These are phyloP conservation scores for Drosophila lacertosa DNA, from an alignment of 1,140 invertebrate genomes.

Conservation along the genomic window DNA sequence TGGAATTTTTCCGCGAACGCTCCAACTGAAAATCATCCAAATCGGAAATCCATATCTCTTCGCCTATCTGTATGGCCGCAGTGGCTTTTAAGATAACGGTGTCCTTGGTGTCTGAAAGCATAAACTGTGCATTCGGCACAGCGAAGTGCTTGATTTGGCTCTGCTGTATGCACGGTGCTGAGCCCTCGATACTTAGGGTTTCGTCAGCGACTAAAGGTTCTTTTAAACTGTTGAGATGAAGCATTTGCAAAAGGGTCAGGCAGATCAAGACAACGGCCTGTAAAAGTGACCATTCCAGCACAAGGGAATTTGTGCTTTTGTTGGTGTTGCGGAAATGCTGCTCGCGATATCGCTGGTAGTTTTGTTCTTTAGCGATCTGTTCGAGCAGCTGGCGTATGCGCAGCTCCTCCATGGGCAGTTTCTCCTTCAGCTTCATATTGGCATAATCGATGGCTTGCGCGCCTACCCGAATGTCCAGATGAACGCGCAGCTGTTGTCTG, in stretches of 20 bases:
- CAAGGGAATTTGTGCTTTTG: slow-evolving; percentile 98
- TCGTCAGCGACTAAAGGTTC: no score
- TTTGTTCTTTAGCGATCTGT: slow-evolving; percentile 99
- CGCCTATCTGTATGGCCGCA: no score
- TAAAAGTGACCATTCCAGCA: slow-evolving; percentile 98
- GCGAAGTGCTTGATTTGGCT: no score
- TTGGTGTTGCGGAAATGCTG: slow-evolving; percentile 98
- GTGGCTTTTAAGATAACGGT: no score
- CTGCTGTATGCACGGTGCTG: no score
- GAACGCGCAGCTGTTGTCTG: slow-evolving; percentile 95
- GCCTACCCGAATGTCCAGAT: slow-evolving; percentile 99
- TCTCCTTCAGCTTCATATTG: slow-evolving; percentile 98
- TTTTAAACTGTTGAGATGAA: slow-evolving; percentile 99
- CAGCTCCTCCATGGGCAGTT: slow-evolving; percentile 97
- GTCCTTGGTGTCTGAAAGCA: no score
- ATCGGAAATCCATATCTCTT: no score
- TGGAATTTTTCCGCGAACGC: no score
- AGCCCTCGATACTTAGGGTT: no score
- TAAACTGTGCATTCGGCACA: no score
- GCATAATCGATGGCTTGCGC: slow-evolving; percentile 99
- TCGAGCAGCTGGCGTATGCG: slow-evolving; percentile 97
- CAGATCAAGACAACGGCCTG: slow-evolving; percentile 95
- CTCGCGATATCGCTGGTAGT: slow-evolving; percentile 99
- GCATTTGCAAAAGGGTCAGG: slow-evolving; percentile 99
- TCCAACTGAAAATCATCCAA: no score